These are phyloP conservation scores for Drosophila prosaltans DNA, from an alignment of 1,140 invertebrate species.

Conservation along the genomic window DNA sequence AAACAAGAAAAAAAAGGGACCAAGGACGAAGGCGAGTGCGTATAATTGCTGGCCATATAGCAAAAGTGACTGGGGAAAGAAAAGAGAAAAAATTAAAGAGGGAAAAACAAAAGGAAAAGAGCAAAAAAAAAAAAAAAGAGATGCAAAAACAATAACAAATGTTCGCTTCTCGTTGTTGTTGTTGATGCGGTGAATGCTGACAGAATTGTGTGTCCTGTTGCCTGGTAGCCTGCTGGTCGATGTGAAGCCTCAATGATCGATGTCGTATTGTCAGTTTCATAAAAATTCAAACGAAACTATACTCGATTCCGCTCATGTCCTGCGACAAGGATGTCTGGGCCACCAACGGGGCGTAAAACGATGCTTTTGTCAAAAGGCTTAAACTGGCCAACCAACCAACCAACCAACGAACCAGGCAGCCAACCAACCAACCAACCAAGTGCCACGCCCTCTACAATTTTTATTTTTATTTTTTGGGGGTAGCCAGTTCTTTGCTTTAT, in stretches of 20 bases:
- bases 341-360: slow-evolving; percentile 69
- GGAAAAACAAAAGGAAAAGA: slow-evolving; percentile 13
- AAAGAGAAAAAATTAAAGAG: slow-evolving; percentile 9
- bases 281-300: slow-evolving; percentile 67
- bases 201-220: slow-evolving; percentile 50
- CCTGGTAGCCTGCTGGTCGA: slow-evolving; percentile 36
- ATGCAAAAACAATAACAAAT: slow-evolving; percentile 70
- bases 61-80: slow-evolving; percentile 55
- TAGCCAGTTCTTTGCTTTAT: slow-evolving; percentile 70
- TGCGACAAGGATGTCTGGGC: slow-evolving; percentile 22
- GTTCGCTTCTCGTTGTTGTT: slow-evolving; percentile 39
- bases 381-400: slow-evolving; percentile 61
- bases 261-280: slow-evolving; percentile 81
- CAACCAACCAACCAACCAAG: slow-evolving; percentile 52
- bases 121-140: slow-evolving; percentile 28
- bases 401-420: slow-evolving; percentile 38
- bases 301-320: not conserved
- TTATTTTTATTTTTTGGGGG: slow-evolving; percentile 17
- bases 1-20: slow-evolving; percentile 11
- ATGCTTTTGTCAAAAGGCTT: slow-evolving; percentile 80
- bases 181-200: slow-evolving; percentile 75
- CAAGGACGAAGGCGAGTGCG: slow-evolving; percentile 61
- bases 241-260: slow-evolving; percentile 80
- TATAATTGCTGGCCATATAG: slow-evolving; percentile 77
- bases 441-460: slow-evolving; percentile 40